Evolutionary conservation across 2,888 invertebrate genomes (phyloP), one percentile per base, ranked within the genome.

Genomic region (Tipula vernalis): DNA sequence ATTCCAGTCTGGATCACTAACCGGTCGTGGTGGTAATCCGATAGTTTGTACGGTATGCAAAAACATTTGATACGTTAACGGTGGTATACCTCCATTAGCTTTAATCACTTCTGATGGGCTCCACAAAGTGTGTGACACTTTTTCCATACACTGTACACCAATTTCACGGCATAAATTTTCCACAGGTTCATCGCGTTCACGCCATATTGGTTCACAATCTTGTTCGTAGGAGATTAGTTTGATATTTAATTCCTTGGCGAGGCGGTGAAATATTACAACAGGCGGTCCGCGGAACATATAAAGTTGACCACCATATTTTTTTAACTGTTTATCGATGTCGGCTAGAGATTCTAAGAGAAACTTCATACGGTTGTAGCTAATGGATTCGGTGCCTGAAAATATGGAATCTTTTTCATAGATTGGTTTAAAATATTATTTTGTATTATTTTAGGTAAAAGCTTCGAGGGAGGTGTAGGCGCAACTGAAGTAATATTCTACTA

Each of bases 121-220:
- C 95, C 95, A 96, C 8, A 96, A 91, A 0, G 95, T 96, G 88
- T 95, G 95, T 0, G 95, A 95, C 2, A 95, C 94, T 88, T 93
- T 92, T 89, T 95, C 95, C 57, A 91, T 90, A 86, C 93, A 93
- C 85, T 91, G 89, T 2, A 95, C 93, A 36, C 92, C 93, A 71
- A 92, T 90, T 87, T 94, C 92, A 0, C 90, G 89, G 89, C 95
- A 95, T 18, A 93, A 90, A 0, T 88, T 87, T 88, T 93, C 93
- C 0, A 95, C 94, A 4, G 91, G 89, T 28, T 93, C 92, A 90
- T 95, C 95, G 0, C 95, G 92, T 0, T 91, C 90, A 10, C 92
- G 93, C 95, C 95, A 95, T 86, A 95, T 94, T 0, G 95, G 95
- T 90, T 96, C 95, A 89, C 95, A 95, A 89, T 96, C 95, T 90